phyloP scores from a whole-genome alignment of 2,888 invertebrate genomes.

The Mimas tiliae region DNA sequence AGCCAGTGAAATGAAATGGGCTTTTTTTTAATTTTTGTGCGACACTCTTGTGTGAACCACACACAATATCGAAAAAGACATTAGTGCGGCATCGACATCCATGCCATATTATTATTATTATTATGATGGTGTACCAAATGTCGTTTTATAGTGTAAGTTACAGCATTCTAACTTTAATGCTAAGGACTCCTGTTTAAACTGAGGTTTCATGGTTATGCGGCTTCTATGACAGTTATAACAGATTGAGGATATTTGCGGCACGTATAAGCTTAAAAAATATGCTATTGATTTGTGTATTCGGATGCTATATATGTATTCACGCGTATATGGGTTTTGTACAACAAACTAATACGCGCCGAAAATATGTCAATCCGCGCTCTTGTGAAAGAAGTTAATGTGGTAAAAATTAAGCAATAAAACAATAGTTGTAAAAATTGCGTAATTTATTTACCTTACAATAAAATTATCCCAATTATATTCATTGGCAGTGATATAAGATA shows the following conservation, averaged over 20 bases:
- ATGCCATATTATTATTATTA: too few relatives aligned
- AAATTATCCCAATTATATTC: not conserved
- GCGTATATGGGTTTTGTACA: too few relatives aligned
- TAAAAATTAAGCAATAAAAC: conserved; percentile 30
- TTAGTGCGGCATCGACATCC: not conserved
- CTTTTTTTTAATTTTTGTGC: too few relatives aligned
- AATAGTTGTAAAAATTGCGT: not conserved
- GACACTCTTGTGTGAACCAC: too few relatives aligned
- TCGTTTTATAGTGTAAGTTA: not conserved
- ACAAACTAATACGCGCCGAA: too few relatives aligned
- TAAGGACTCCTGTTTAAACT: not conserved
- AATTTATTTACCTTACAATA: conserved; percentile 6
- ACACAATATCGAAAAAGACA: too few relatives aligned
- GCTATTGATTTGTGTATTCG: too few relatives aligned
- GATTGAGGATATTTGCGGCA: not conserved
- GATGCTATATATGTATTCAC: too few relatives aligned
- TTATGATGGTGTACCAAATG: not conserved
- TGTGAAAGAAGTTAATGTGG: not conserved
- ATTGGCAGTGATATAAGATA: not conserved
- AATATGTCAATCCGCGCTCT: too few relatives aligned
- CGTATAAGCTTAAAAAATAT: not conserved
- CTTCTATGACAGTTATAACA: not conserved
- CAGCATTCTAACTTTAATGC: not conserved
- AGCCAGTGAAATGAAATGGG: not conserved
- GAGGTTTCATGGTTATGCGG: not conserved